A percentile compares a stretch with the other conserved stretches of the same genome.
These are phyloP conservation scores for Ibycter americanus DNA, from an alignment of 2,797 vertebrate species.

Conservation along the genomic window DNA sequence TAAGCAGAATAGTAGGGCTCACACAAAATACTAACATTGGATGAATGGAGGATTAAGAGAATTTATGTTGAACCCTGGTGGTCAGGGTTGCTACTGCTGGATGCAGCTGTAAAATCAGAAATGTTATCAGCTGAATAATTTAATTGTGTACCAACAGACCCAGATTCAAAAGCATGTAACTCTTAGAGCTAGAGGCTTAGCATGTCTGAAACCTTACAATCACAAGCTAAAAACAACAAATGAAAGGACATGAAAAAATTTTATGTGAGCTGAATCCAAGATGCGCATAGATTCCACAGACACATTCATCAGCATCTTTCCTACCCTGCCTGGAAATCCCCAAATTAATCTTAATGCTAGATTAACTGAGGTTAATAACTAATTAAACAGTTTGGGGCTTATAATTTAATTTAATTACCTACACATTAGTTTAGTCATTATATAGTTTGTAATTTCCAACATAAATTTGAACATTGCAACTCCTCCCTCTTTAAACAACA, in stretches of 20 bases:
- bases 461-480: background rate
- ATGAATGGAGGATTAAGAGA: background rate
- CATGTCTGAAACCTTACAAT: background rate
- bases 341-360: background rate
- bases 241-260: background rate
- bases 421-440: background rate
- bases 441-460: background rate
- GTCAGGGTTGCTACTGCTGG: background rate
- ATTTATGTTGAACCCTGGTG: background rate
- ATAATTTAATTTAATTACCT: background rate
- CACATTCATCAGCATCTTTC: background rate
- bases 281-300: background rate
- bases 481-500: background rate
- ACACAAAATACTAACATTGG: background rate
- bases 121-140: background rate
- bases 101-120: background rate
- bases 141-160: background rate
- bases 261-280: background rate
- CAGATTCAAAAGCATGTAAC: background rate
- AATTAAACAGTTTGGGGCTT: background rate
- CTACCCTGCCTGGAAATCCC: background rate
- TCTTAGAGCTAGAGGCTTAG: background rate
- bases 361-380: background rate
- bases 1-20: background rate
- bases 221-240: background rate